Evolutionary conservation across 2,113 vertebrate species (phyloP).

Genomic region (Malurus melanocephalus): DNA sequence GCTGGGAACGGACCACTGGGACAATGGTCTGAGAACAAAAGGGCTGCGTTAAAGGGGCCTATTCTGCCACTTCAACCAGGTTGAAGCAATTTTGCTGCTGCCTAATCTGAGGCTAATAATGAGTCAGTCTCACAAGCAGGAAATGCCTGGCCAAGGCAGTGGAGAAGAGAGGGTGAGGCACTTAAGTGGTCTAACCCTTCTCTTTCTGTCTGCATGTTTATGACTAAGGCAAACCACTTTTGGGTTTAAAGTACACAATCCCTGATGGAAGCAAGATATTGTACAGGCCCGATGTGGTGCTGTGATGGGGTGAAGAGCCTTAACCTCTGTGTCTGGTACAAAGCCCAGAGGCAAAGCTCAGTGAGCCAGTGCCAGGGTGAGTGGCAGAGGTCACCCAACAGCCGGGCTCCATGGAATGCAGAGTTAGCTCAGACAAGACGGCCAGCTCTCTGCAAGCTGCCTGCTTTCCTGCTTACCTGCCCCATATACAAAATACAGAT

Average conservation of each 20-base stretch:
- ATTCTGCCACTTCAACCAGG: neutral
- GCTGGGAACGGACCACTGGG: neutral
- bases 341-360: neutral
- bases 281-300: neutral
- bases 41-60: neutral
- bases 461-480: neutral
- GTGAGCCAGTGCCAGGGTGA: neutral
- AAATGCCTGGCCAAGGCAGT: neutral
- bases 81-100: neutral
- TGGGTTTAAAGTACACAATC: neutral
- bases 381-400: constrained; percentile 29
- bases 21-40: neutral
- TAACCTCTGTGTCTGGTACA: constrained; percentile 8
- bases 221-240: neutral
- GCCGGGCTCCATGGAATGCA: neutral
- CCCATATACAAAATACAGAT: neutral
- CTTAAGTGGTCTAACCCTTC: neutral
- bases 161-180: neutral
- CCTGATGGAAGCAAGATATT: neutral
- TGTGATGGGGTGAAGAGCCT: neutral
- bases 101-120: neutral
- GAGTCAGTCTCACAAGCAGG: neutral
- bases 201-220: neutral
- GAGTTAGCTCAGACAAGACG: neutral
- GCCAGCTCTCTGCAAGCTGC: neutral